phyloP scores from a whole-genome alignment of 2,113 vertebrate species.

The chimpanzee (Pan troglodytes) region NHGRI_mPanTro3-v2.1_pri NC_072401.2:23737501-23738000 shows the following conservation, averaged over 20 bases:
- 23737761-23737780: background rate
- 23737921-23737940: constrained; percentile 48
- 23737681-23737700: background rate
- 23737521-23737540: background rate
- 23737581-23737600: background rate
- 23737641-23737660: background rate
- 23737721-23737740: background rate
- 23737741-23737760: background rate
- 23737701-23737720: background rate
- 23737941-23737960: constrained; percentile 49
- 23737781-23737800: background rate
- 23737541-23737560: background rate
- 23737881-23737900: constrained; percentile 66
- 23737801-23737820: background rate
- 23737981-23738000: constrained; percentile 52
- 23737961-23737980: constrained; percentile 29
- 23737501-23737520: background rate
- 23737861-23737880: background rate
- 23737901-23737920: constrained; percentile 45
- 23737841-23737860: background rate
- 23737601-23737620: background rate
- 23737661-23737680: background rate
- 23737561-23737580: background rate
- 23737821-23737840: background rate
- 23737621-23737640: background rate